Percentiles rank a stretch among this genome's conserved stretches.
phyloP scores from a whole-genome alignment of 2,113 vertebrate species.

The Grus americana region DNA sequence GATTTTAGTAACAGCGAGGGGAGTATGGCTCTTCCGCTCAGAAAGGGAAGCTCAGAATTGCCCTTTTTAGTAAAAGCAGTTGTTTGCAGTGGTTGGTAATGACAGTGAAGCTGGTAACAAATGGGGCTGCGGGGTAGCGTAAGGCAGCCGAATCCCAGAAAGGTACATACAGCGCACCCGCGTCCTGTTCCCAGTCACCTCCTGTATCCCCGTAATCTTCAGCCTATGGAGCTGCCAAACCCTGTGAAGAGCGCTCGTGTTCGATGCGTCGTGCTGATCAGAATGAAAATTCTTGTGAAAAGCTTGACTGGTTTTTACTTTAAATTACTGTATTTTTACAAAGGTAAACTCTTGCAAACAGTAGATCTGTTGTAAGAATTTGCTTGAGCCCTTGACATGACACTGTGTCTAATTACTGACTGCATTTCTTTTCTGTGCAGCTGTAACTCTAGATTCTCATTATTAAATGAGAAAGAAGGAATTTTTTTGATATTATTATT shows the following conservation, averaged over 20 bases:
- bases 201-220: no score
- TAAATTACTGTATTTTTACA: background rate
- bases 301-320: background rate
- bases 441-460: background rate
- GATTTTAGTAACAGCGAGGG: background rate
- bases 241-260: accelerated
- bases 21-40: background rate
- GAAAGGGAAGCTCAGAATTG: background rate
- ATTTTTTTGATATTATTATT: no score
- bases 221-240: background rate
- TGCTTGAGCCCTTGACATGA: background rate
- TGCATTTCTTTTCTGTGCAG: background rate
- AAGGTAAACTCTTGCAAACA: background rate
- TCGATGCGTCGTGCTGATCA: background rate
- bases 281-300: background rate
- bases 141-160: background rate
- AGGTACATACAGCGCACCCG: background rate
- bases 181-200: background rate
- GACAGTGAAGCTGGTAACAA: background rate
- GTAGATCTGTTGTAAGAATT: background rate
- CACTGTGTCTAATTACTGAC: background rate
- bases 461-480: background rate
- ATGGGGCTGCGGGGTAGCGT: background rate
- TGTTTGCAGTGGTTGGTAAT: background rate
- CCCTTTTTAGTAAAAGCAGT: background rate